These are phyloP conservation scores for Macaria liturata DNA, from an alignment of 2,888 invertebrate species.

Conservation along the genomic window DNA sequence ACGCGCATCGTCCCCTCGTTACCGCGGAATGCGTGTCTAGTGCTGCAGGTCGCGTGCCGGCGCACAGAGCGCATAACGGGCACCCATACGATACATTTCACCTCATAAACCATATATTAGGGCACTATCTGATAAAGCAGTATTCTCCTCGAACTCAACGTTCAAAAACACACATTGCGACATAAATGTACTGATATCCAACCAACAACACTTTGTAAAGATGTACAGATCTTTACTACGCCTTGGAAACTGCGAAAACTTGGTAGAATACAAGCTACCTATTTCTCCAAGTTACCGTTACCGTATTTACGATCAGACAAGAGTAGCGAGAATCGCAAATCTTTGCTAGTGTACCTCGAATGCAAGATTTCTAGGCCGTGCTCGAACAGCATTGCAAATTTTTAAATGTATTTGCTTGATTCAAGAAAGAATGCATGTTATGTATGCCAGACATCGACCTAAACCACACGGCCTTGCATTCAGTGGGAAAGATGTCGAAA, in stretches of 20 bases:
- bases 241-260: no score
- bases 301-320: constrained; percentile 31
- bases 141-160: no score
- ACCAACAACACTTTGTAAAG: no score
- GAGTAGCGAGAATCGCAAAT: constrained; percentile 27
- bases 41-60: constrained; percentile 61
- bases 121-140: no score
- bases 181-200: no score
- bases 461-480: constrained; percentile 37
- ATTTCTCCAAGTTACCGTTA: neutral
- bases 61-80: constrained; percentile 53
- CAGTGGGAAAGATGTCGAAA: constrained; percentile 38
- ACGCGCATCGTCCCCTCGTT: constrained; percentile 41
- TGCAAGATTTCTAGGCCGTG: constrained; percentile 63
- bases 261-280: neutral
- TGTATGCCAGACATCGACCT: constrained; percentile 40
- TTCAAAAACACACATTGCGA: no score
- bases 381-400: constrained; percentile 61
- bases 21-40: constrained; percentile 59
- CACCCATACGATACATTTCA: constrained; percentile 37
- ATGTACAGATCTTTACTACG: no score
- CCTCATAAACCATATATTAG: constrained; percentile 19
- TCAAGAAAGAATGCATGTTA: constrained; percentile 40
- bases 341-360: constrained; percentile 45
- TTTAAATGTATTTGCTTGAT: constrained; percentile 47